These are phyloP conservation scores for Scaptomyza hsui DNA, from an alignment of 1,140 invertebrate species.

Conservation along the genomic window DNA sequence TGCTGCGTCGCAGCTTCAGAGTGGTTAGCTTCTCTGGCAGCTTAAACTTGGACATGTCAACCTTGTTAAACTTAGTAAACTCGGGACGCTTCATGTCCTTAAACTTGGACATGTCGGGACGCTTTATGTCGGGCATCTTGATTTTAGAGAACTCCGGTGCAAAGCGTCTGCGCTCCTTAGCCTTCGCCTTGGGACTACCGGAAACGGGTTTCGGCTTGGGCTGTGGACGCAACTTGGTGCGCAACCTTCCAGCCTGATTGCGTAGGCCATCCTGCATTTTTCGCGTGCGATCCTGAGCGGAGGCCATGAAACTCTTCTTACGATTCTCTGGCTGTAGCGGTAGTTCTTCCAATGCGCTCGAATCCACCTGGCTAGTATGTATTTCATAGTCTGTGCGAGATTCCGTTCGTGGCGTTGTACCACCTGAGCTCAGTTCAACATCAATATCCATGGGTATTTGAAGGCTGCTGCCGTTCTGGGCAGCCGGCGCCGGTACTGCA, in stretches of 20 bases:
- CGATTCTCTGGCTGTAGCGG: constrained; percentile 86
- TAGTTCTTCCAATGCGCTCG: constrained; percentile 87
- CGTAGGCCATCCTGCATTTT: constrained; percentile 86
- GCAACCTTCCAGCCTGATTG: constrained; percentile 86
- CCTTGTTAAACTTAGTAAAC: constrained; percentile 81
- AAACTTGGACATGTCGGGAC: constrained; percentile 86
- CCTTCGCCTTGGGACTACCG: constrained; percentile 73
- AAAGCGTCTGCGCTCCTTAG: constrained; percentile 79
- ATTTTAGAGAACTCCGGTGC: constrained; percentile 83
- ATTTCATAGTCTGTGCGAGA: constrained; percentile 88
- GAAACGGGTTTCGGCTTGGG: constrained; percentile 78
- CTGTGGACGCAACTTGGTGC: constrained; percentile 86
- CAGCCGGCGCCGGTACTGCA: constrained; percentile 41
- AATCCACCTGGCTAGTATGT: constrained; percentile 88
- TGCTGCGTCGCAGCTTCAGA: constrained; percentile 73
- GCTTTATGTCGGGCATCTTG: constrained; percentile 86
- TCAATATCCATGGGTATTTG: constrained; percentile 65
- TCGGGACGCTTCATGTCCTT: constrained; percentile 84
- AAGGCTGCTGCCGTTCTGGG: constrained; percentile 40
- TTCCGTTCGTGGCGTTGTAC: constrained; percentile 85
- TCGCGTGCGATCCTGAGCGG: constrained; percentile 85
- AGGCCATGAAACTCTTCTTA: constrained; percentile 84
- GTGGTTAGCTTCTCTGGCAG: constrained; percentile 86
- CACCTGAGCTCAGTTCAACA: constrained; percentile 61
- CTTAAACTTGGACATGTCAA: constrained; percentile 87